Evolutionary conservation across 2,113 vertebrate genomes (phyloP), one percentile per base, ranked within the genome.

Genomic region (Rhinolophus sinicus): DNA sequence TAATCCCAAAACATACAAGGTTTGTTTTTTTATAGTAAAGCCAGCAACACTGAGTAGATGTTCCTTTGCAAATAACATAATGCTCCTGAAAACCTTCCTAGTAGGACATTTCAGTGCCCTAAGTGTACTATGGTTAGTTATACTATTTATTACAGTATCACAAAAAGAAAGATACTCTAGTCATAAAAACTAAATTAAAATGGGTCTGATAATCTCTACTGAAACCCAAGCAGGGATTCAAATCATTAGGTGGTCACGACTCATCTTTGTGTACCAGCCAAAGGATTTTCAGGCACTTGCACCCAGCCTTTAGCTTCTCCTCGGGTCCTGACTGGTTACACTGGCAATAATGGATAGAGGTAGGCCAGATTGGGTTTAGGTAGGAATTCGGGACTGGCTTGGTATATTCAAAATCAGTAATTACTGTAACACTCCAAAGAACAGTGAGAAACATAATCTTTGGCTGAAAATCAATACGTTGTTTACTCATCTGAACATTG

Each of bases 371-470:
- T 80, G 89, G 50, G 24, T 58, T 62, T 38, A 88, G 88, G 88
- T 64, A 92, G 50, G 44, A 86, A 65, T 89, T 70, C 0, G 11
- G 83, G 13, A 80, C 21, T 90, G 65, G 44, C 26, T 67, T 80
- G 56, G 50, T 56, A 88, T 13, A 88, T 80, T 93, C 52, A 84
- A 93, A 95, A 88, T 88, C 33, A 94, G 54, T 76, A 81, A 89
- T 75, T 89, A 70, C 22, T 94, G 64, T 33, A 92, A 76, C 5
- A 56, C 2, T 76, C 19, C 93, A 97, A 78, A 92, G 83, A 92
- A 95, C 64, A 80, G 70, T 35, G 50, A 83, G 69, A 93, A 96
- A 96, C 94, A 86, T 18, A 65, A 77, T 62, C 76, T 86, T 90
- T n/a, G 83, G 52, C 69, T 87, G 24, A 54, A 93, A 96, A 89